Evolutionary conservation across 1,140 invertebrate genomes (phyloP).

Genomic region (Copidosoma floridanum): DNA sequence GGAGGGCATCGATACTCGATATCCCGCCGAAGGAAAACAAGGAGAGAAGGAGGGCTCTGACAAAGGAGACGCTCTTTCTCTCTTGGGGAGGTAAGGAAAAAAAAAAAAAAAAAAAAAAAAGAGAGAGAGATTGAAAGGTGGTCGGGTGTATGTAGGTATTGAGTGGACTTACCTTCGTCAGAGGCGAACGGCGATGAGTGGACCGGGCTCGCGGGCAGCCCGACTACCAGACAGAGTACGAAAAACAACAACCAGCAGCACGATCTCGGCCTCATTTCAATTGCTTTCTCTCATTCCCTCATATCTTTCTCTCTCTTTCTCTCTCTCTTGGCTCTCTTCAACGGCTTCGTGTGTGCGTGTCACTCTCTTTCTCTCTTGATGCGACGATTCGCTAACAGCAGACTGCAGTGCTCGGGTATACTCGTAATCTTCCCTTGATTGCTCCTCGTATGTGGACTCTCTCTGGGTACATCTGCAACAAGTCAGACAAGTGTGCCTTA

Average conservation of each 20-base stretch:
- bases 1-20: slow-evolving; percentile 20
- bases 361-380: too few species aligned
- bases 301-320: too few species aligned
- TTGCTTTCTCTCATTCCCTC: slow-evolving; percentile 34
- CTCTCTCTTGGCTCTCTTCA: too few species aligned
- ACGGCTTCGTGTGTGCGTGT: too few species aligned
- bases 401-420: too few species aligned
- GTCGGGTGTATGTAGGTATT: not conserved
- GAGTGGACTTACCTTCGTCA: slow-evolving; percentile 47
- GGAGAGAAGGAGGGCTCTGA: not conserved
- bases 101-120: not conserved
- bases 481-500: too few species aligned
- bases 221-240: slow-evolving; percentile 44
- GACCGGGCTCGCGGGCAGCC: slow-evolving; percentile 32
- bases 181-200: slow-evolving; percentile 39
- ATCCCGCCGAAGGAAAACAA: not conserved
- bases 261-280: slow-evolving; percentile 53
- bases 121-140: too few species aligned
- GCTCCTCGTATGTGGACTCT: too few species aligned
- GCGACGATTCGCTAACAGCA: too few species aligned
- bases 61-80: not conserved
- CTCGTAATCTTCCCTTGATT: too few species aligned
- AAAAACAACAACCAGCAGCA: slow-evolving; percentile 47
- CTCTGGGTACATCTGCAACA: too few species aligned
- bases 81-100: too few species aligned